phyloP scores from a whole-genome alignment of 2,113 vertebrate species.

The Xenotilapia longispinis region DNA sequence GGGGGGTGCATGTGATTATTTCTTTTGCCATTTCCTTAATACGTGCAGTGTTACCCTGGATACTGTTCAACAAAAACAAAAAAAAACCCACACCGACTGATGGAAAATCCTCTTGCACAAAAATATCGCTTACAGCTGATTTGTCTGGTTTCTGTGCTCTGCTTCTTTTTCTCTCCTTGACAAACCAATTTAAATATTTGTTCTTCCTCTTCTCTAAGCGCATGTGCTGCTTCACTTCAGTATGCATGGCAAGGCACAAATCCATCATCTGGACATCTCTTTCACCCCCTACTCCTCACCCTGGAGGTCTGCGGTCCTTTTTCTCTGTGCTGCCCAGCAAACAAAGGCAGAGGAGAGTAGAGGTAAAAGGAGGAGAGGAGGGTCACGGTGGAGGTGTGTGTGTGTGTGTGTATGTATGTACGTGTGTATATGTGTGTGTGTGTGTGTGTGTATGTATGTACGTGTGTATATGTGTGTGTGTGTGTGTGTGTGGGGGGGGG shows the following conservation, averaged over 20 bases:
- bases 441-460: rapidly evolving
- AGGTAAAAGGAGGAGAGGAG: not conserved
- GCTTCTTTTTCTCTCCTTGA: not conserved
- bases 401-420: not conserved
- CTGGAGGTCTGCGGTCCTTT: not conserved
- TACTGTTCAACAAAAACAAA: not conserved
- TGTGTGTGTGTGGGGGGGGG: not conserved
- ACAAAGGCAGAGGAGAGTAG: constrained; percentile 10
- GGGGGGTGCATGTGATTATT: not conserved
- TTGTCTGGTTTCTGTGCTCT: not conserved
- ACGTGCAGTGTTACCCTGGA: not conserved
- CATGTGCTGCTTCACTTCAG: not conserved
- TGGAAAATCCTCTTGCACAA: not conserved
- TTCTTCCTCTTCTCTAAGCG: not conserved
- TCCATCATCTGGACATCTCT: not conserved
- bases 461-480: rapidly evolving
- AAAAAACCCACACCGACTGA: rapidly evolving
- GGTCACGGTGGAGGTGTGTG: constrained; percentile 13
- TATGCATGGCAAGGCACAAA: not conserved
- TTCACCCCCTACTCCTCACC: not conserved
- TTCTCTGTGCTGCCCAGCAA: not conserved
- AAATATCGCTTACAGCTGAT: not conserved
- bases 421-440: rapidly evolving
- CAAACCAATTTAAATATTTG: not conserved
- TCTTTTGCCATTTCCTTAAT: not conserved